A percentile compares a stretch with the other conserved stretches of the same genome.
These are phyloP conservation scores for Smutsia temminckii DNA, from an alignment of 2,797 vertebrate genomes.

Conservation along the genomic window DNA sequence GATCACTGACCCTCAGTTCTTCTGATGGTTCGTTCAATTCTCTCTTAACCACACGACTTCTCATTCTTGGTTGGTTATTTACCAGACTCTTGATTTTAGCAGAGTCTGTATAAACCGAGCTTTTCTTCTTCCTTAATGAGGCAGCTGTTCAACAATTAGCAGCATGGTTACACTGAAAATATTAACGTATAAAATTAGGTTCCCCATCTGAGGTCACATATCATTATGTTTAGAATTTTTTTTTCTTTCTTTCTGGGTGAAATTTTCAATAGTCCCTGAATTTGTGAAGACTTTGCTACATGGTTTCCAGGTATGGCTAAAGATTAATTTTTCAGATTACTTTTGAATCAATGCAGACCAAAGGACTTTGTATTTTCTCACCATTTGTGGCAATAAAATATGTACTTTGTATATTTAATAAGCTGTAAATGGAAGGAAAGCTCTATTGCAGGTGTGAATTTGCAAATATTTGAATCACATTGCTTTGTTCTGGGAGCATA, in stretches of 20 bases:
- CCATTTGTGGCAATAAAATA: neutral
- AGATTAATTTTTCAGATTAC: conserved; percentile 22
- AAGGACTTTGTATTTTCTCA: conserved; percentile 48
- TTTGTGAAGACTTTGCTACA: neutral
- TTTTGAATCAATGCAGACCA: conserved; percentile 35
- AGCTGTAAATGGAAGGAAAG: neutral
- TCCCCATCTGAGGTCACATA: neutral
- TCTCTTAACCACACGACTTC: neutral
- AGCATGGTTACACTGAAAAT: conserved; percentile 13
- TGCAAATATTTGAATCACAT: neutral
- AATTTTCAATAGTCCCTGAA: conserved; percentile 9
- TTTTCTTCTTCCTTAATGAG: neutral
- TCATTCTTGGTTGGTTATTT: neutral
- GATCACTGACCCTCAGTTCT: neutral
- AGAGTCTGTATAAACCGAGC: neutral
- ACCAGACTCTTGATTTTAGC: neutral
- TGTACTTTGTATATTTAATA: neutral
- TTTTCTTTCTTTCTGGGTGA: neutral
- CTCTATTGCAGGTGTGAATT: neutral
- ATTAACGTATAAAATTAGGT: conserved; percentile 1
- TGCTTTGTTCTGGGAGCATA: neutral
- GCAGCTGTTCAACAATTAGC: neutral
- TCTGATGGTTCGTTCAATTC: neutral
- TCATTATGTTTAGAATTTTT: neutral
- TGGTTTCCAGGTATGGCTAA: neutral